Conservation (phyloP, 2,113 vertebrate species). For the Pogona vitticeps region DNA sequence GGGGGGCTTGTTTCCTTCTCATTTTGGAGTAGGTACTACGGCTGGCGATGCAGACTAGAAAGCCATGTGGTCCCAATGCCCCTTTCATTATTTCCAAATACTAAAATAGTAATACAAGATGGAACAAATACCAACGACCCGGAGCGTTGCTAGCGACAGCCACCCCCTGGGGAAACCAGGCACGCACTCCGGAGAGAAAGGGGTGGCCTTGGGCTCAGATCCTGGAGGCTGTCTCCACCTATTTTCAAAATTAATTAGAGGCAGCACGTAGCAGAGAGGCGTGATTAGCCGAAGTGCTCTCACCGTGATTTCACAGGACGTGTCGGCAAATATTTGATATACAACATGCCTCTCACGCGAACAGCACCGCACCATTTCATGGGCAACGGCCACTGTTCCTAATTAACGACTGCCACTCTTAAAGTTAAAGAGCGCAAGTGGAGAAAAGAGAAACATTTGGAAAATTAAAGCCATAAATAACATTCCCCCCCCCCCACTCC, state of each 20-base stretch:
- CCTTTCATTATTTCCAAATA: too few species aligned
- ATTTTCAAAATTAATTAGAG: background rate
- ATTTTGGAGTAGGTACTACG: too few species aligned
- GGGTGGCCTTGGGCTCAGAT: too few species aligned
- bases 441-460: background rate
- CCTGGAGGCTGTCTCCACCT: too few species aligned
- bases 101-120: too few species aligned
- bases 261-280: background rate
- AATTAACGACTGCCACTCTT: background rate
- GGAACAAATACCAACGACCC: too few species aligned
- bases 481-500: background rate
- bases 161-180: too few species aligned
- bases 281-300: background rate
- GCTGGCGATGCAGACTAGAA: too few species aligned
- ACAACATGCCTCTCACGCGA: background rate
- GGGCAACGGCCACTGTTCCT: background rate
- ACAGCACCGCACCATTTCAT: background rate
- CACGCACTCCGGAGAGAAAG: too few species aligned
- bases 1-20: too few species aligned
- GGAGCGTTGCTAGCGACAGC: too few species aligned
- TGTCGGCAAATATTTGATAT: background rate
- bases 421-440: background rate
- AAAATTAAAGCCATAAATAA: conserved; percentile 19
- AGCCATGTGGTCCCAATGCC: too few species aligned
- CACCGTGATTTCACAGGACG: background rate